These are phyloP conservation scores for Syngnathus scovelli DNA, from an alignment of 2,113 vertebrate species.

Conservation along the genomic window DNA sequence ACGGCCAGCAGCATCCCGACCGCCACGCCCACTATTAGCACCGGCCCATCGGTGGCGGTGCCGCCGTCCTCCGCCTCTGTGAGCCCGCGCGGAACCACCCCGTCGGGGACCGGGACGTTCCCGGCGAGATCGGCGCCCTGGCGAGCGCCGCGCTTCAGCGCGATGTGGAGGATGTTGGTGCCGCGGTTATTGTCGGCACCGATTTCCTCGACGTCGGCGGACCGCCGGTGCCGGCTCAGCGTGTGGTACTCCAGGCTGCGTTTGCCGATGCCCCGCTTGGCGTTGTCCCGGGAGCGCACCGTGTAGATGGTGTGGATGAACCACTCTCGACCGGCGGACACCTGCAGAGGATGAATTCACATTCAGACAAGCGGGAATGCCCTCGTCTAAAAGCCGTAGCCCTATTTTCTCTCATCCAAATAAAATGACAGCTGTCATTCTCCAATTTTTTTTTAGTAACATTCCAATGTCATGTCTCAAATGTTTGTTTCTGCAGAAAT, in stretches of 20 bases:
- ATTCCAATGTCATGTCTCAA: not conserved
- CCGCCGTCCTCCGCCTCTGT: conserved; percentile 43
- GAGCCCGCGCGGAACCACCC: conserved; percentile 68
- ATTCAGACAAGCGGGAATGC: too few relatives aligned
- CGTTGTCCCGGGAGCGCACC: conserved; percentile 78
- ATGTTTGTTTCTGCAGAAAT: not conserved
- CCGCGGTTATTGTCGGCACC: conserved; percentile 78
- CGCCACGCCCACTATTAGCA: conserved; percentile 69
- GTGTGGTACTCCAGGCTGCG: conserved; percentile 81
- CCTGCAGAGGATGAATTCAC: conserved; percentile 57
- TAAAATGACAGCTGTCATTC: too few relatives aligned
- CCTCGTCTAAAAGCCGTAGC: too few relatives aligned
- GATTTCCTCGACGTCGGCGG: conserved; percentile 69
- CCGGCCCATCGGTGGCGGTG: conserved; percentile 43
- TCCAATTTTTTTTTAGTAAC: not conserved
- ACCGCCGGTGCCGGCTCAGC: conserved; percentile 63
- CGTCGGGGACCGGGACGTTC: conserved; percentile 44
- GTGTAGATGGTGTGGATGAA: conserved; percentile 94
- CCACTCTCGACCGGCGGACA: conserved; percentile 90
- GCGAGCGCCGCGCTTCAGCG: conserved; percentile 71
- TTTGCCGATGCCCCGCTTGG: conserved; percentile 81
- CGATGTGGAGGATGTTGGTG: conserved; percentile 89
- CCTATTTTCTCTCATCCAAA: too few relatives aligned
- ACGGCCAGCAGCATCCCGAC: conserved; percentile 71
- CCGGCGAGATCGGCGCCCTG: conserved; percentile 22